These are phyloP conservation scores for Scaptomyza tumidula DNA, from an alignment of 2,888 invertebrate species.

Conservation along the genomic window DNA sequence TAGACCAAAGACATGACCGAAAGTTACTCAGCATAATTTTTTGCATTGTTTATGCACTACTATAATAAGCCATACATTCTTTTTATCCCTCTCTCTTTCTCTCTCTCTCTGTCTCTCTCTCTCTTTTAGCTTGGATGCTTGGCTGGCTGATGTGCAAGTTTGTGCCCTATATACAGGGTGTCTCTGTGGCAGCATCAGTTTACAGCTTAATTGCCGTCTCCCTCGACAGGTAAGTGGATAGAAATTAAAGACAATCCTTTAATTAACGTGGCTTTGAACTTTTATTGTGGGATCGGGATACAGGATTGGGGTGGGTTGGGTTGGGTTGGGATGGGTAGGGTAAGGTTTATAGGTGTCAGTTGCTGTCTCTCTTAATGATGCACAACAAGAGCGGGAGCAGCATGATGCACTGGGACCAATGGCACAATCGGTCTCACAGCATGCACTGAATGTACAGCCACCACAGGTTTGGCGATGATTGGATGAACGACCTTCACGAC, in stretches of 20 bases:
- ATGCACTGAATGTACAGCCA: slow-evolving; percentile 65
- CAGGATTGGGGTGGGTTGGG: slow-evolving; percentile 14
- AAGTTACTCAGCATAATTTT: slow-evolving; percentile 74
- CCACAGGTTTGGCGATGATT: slow-evolving; percentile 75
- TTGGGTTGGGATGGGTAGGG: slow-evolving; percentile 9
- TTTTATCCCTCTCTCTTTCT: neutral
- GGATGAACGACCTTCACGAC: slow-evolving; percentile 81
- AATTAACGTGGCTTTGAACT: slow-evolving; percentile 61
- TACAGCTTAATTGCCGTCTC: slow-evolving; percentile 98
- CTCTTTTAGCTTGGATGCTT: slow-evolving; percentile 93
- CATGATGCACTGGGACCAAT: slow-evolving; percentile 82
- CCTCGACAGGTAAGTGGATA: slow-evolving; percentile 91
- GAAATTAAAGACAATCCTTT: slow-evolving; percentile 25
- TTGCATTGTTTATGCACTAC: slow-evolving; percentile 55
- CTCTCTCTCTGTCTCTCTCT: neutral
- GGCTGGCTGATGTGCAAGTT: slow-evolving; percentile 98
- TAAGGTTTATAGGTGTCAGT: neutral
- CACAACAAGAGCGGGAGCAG: slow-evolving; percentile 79
- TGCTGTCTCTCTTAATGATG: slow-evolving; percentile 74
- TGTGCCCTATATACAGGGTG: slow-evolving; percentile 97
- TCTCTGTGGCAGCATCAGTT: slow-evolving; percentile 97
- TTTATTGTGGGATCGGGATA: slow-evolving; percentile 59
- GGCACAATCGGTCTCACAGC: slow-evolving; percentile 75
- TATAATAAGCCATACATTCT: slow-evolving; percentile 18
- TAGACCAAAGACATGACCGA: slow-evolving; percentile 53